Conservation (phyloP, 2,888 invertebrate genomes). For the Chirona hameri region DNA sequence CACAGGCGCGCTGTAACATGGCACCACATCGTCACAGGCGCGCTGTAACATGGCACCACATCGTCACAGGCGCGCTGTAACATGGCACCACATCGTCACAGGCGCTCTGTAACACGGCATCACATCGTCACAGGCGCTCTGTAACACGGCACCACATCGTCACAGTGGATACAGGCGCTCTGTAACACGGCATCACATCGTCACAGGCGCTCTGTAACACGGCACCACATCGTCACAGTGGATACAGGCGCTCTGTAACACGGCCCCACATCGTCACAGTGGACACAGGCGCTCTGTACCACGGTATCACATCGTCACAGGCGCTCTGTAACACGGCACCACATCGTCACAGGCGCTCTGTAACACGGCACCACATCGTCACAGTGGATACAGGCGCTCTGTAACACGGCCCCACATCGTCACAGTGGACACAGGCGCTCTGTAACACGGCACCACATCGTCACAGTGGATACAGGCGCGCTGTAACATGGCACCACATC, state of each 20-base stretch:
- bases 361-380: constrained; percentile 77
- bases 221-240: background rate
- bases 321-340: no score
- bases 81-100: constrained; percentile 80
- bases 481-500: constrained; percentile 5
- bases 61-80: constrained; percentile 61
- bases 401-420: constrained; percentile 37
- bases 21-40: background rate
- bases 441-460: background rate
- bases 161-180: no score
- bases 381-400: no score
- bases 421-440: constrained; percentile 12
- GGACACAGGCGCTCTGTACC: constrained; percentile 6
- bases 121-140: constrained; percentile 29
- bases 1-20: background rate
- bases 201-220: constrained; percentile 4
- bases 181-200: constrained; percentile 7
- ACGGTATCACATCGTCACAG: background rate
- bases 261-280: constrained; percentile 24
- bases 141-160: background rate
- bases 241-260: no score
- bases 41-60: no score
- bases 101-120: no score
- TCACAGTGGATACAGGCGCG: no score
- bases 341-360: constrained; percentile 58